Conservation (phyloP, 2,797 vertebrate genomes). For the Macrochelys suwanniensis region DNA sequence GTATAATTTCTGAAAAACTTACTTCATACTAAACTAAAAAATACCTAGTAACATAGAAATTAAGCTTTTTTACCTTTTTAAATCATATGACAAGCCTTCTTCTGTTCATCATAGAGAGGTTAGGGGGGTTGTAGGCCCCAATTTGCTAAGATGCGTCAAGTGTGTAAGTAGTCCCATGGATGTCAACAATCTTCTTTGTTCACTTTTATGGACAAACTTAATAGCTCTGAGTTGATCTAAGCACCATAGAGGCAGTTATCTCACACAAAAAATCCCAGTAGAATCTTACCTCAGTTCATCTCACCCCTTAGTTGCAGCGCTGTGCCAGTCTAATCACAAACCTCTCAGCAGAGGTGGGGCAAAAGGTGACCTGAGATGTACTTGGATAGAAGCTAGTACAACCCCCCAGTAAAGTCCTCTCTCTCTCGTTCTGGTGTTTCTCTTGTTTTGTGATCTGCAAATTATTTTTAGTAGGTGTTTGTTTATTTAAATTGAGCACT, state of each 20-base stretch:
- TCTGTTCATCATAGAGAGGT: background rate
- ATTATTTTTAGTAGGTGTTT: background rate
- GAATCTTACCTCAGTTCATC: background rate
- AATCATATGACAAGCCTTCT: background rate
- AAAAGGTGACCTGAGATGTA: background rate
- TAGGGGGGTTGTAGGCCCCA: background rate
- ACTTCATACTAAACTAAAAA: accelerated
- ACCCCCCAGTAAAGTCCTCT: too few relatives aligned
- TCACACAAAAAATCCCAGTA: background rate
- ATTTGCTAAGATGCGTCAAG: background rate
- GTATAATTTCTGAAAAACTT: background rate
- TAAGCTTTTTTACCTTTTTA: background rate
- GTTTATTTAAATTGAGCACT: background rate
- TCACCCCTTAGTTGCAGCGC: background rate
- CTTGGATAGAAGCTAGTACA: background rate
- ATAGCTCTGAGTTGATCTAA: background rate
- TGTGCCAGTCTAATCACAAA: background rate
- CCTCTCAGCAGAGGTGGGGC: background rate
- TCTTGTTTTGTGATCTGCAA: background rate
- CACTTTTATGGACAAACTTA: background rate
- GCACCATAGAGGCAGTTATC: background rate
- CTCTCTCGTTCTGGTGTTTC: too few relatives aligned
- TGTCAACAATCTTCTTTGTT: background rate
- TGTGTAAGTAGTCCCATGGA: background rate
- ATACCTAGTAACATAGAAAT: background rate